phyloP scores from a whole-genome alignment of 2,797 vertebrate genomes.

The Acipenser oxyrinchus region DNA sequence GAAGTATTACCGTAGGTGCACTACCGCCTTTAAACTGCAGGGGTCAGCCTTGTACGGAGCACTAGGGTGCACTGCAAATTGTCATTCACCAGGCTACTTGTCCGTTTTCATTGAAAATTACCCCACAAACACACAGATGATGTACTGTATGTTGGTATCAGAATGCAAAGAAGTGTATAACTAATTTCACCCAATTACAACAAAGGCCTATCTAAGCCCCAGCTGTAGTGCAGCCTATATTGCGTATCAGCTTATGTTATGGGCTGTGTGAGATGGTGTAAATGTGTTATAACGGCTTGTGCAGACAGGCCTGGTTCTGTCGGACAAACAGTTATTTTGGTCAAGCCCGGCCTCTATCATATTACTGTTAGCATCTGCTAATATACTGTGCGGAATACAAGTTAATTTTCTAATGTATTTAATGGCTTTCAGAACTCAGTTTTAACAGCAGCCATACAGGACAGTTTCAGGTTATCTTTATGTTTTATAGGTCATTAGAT shows the following conservation, averaged over 20 bases:
- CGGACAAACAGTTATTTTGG: no score
- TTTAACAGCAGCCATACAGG: constrained; percentile 23
- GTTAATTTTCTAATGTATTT: constrained; percentile 42
- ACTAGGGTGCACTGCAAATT: no score
- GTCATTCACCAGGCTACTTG: no score
- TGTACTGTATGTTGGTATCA: background rate
- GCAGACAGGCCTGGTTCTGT: no score
- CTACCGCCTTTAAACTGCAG: no score
- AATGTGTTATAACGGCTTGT: no score
- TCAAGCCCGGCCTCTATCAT: no score
- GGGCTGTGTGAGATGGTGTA: no score
- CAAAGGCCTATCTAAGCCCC: background rate
- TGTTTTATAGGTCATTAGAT: constrained; percentile 8
- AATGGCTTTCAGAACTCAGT: constrained; percentile 45
- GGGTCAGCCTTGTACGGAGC: no score
- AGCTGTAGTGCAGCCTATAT: background rate
- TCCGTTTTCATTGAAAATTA: no score
- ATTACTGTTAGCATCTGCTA: background rate
- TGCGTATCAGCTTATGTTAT: background rate
- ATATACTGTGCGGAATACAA: constrained; percentile 31
- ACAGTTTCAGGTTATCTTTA: background rate
- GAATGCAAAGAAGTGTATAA: background rate
- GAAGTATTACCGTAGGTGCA: no score
- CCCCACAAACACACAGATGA: background rate
- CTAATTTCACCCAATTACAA: background rate